These are phyloP conservation scores for Gymnocephalus cernua DNA, from an alignment of 2,113 vertebrate genomes.

Conservation along the genomic window DNA sequence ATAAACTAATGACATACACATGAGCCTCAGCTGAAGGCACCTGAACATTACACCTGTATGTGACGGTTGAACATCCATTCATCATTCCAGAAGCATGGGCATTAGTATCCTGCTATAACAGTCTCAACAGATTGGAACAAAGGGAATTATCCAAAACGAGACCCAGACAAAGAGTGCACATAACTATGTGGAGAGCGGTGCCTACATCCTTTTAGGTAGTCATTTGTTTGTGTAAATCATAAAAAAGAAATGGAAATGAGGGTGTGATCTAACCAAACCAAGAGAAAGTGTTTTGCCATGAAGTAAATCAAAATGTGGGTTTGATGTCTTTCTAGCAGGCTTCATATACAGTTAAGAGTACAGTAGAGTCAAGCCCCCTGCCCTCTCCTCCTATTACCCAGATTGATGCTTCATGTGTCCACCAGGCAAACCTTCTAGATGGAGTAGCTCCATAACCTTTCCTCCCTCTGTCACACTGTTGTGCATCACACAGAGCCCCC, in stretches of 20 bases:
- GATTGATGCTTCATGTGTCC: constrained; percentile 44
- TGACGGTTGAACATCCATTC: no score
- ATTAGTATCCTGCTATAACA: no score
- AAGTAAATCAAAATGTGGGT: background rate
- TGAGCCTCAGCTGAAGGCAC: background rate
- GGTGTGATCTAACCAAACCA: background rate
- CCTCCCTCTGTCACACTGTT: constrained; percentile 23
- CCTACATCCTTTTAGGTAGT: background rate
- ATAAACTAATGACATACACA: background rate
- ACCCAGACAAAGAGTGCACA: background rate
- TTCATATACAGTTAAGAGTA: constrained; percentile 12
- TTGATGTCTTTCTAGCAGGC: background rate
- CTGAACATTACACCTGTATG: no score
- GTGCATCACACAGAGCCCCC: constrained; percentile 20
- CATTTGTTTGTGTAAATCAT: background rate
- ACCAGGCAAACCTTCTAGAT: constrained; percentile 50
- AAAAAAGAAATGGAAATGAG: background rate
- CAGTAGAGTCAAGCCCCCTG: background rate
- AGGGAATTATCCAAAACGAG: background rate
- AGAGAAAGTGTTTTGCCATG: background rate
- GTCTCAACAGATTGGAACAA: background rate
- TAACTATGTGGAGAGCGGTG: background rate
- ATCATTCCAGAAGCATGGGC: no score
- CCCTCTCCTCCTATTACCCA: constrained; percentile 1
- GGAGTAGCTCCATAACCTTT: constrained; percentile 60